A percentile compares a stretch with the other conserved stretches of the same genome.
These are phyloP conservation scores for Apis laboriosa DNA, from an alignment of 1,140 invertebrate species.

Conservation along the genomic window DNA sequence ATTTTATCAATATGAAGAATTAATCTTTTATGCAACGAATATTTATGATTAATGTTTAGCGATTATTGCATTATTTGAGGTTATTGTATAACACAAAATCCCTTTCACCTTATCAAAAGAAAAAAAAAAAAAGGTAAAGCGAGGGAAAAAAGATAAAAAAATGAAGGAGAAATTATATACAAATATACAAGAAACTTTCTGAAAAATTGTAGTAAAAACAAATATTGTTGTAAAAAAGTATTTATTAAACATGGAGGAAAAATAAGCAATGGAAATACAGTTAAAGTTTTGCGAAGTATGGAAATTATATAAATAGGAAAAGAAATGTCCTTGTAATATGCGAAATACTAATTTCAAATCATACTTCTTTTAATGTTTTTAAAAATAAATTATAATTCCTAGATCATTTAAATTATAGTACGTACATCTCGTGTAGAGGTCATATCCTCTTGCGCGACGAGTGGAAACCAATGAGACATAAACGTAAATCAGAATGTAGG, in stretches of 20 bases:
- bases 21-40: neutral
- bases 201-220: neutral
- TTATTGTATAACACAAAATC: constrained; percentile 42
- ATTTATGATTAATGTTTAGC: neutral
- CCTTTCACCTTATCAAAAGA: too few species aligned
- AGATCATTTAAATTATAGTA: constrained; percentile 26
- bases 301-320: neutral
- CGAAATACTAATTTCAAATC: too few species aligned
- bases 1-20: neutral
- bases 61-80: constrained; percentile 51
- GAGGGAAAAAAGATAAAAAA: neutral
- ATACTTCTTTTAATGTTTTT: neutral
- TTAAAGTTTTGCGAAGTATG: neutral
- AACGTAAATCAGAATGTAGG: constrained; percentile 56
- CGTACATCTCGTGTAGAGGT: constrained; percentile 49
- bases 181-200: neutral
- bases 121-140: neutral
- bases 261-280: neutral
- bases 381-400: constrained; percentile 2
- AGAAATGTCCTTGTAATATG: neutral
- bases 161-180: neutral
- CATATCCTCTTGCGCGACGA: constrained; percentile 40
- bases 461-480: constrained; percentile 49
- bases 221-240: neutral
- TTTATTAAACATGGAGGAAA: neutral